Evolutionary conservation across 2,113 vertebrate species (phyloP).

Genomic region (Excalfactoria chinensis): DNA sequence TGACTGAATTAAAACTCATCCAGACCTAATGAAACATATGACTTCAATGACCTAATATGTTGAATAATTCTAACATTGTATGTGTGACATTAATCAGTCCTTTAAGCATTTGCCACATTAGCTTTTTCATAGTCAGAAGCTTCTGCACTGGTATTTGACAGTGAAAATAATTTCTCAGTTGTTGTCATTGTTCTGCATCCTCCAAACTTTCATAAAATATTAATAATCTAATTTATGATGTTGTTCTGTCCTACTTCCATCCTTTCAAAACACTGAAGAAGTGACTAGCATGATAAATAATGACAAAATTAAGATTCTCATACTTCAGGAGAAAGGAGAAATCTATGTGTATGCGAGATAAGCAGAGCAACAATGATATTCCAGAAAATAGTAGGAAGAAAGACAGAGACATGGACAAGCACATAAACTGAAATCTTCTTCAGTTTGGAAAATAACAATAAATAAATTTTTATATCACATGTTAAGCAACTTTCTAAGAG

Average conservation of each 20-base stretch:
- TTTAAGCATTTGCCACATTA: neutral
- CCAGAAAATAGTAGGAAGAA: neutral
- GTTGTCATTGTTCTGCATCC: neutral
- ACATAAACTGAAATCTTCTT: neutral
- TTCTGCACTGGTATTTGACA: neutral
- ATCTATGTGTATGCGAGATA: neutral
- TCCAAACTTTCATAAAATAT: neutral
- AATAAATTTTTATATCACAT: neutral
- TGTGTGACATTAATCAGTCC: neutral
- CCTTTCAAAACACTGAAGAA: neutral
- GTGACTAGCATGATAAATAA: neutral
- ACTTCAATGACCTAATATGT: neutral
- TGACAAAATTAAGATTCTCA: neutral
- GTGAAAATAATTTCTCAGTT: neutral
- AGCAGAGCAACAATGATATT: neutral
- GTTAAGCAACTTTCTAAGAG: neutral
- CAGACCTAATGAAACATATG: neutral
- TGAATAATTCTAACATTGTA: neutral
- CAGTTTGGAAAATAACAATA: neutral
- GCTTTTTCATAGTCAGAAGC: neutral
- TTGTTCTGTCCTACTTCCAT: neutral
- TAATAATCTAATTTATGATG: neutral
- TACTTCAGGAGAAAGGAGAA: neutral
- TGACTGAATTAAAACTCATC: neutral
- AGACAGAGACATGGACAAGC: neutral